Evolutionary conservation across 2,113 vertebrate genomes (phyloP).

Genomic region (Nothoprocta perdicaria): DNA sequence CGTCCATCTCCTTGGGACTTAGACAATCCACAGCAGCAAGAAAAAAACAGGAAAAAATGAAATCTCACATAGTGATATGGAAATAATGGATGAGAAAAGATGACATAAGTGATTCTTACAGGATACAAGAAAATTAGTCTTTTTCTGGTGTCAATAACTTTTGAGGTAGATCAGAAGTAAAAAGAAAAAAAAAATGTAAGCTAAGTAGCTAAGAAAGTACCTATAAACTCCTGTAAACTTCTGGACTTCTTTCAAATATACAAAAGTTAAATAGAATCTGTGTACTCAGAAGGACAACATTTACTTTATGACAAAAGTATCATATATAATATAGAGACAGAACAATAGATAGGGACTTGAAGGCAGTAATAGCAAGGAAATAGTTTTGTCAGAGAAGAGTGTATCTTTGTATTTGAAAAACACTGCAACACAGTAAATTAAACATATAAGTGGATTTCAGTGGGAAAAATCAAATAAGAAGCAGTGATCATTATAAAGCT

Average conservation of each 20-base stretch:
- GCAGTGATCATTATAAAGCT: background rate
- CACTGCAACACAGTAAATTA: background rate
- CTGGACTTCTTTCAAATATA: background rate
- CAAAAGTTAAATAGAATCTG: background rate
- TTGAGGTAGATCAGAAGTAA: background rate
- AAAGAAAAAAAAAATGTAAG: background rate
- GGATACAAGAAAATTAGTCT: background rate
- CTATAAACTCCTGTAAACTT: background rate
- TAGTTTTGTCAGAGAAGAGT: background rate
- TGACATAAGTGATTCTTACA: background rate
- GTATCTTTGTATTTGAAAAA: background rate
- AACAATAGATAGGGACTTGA: background rate
- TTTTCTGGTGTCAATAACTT: background rate
- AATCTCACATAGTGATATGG: background rate
- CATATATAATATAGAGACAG: background rate
- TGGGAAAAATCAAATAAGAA: background rate
- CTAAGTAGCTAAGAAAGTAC: background rate
- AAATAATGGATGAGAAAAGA: background rate
- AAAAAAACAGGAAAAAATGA: slow-evolving; percentile 6
- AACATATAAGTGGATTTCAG: background rate
- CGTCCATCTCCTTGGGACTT: background rate
- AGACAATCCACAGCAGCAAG: background rate
- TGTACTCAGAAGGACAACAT: background rate
- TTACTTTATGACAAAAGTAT: background rate
- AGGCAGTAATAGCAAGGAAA: background rate